These are phyloP conservation scores for Naso thynnoides DNA, from an alignment of 2,797 vertebrate species.

Conservation along the genomic window DNA sequence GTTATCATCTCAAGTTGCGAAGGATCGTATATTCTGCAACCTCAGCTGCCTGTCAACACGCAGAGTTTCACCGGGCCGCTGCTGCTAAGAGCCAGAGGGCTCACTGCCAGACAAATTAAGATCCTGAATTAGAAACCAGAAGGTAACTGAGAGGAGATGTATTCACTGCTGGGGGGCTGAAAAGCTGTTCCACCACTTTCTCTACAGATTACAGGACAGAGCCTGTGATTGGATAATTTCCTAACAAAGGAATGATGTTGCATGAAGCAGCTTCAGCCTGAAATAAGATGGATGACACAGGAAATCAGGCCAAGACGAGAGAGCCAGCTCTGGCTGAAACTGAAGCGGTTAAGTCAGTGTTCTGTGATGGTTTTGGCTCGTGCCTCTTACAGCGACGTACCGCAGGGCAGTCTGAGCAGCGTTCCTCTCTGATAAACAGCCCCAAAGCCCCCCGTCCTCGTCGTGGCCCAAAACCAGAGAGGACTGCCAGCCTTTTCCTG, in stretches of 20 bases:
- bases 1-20: slow-evolving; percentile 60
- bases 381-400: slow-evolving; percentile 31
- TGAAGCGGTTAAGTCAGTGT: slow-evolving; percentile 24
- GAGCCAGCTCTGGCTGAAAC: slow-evolving; percentile 24
- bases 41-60: slow-evolving; percentile 62
- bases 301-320: slow-evolving; percentile 24
- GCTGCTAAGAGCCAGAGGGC: slow-evolving; percentile 55
- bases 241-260: slow-evolving; percentile 28
- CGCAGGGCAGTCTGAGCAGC: slow-evolving; percentile 26
- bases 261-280: slow-evolving; percentile 31
- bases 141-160: slow-evolving; percentile 50
- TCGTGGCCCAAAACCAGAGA: slow-evolving; percentile 28
- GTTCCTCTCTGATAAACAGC: slow-evolving; percentile 52
- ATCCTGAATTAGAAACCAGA: slow-evolving; percentile 68
- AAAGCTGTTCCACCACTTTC: slow-evolving; percentile 14
- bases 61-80: slow-evolving; percentile 31
- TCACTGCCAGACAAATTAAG: slow-evolving; percentile 65
- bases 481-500: slow-evolving; percentile 38
- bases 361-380: slow-evolving; percentile 46
- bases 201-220: slow-evolving; percentile 20
- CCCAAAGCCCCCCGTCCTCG: slow-evolving; percentile 31
- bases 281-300: slow-evolving; percentile 28
- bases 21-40: slow-evolving; percentile 60
- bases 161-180: slow-evolving; percentile 16
- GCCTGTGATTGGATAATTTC: slow-evolving; percentile 25